Evolutionary conservation across 1,140 invertebrate species (phyloP), one percentile per base, ranked within the genome.

Genomic region (Batillaria attramentaria): DNA sequence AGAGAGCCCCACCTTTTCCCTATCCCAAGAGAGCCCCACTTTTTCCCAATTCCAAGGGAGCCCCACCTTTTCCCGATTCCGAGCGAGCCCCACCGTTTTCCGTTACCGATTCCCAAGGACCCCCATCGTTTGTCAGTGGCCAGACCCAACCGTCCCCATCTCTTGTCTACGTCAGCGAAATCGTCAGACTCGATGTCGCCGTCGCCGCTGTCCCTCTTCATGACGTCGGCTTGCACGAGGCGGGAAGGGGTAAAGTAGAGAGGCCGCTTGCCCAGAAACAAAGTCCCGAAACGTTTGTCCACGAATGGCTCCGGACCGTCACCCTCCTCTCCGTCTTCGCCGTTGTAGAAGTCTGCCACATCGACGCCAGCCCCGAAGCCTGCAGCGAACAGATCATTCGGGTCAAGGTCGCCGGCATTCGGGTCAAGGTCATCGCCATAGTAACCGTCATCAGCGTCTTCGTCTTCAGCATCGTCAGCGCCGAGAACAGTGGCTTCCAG

Each of bases 61-160:
- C 57, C 57, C 57, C 66, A 69, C 20, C 68, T 70, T 20, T 70
- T 70, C 8, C 68, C 68, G 28, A 70, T 70, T n/a, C 68, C 68
- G 24, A 70, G 66, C 6, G 66, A 69, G 16, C 66, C 66, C 66
- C 66, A 68, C 37, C 66, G 39, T 20, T 68, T 68, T 4, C 66
- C 66, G 37, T 41, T 68, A 2, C 66, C 66, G 3, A 41, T 68
- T 41, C 66, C 66, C 35, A 68, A n/a, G 4, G 66, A 68, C 2
- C 66, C 66, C 66, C 66, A 69, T 24, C 66, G 39, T 69, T 69
- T 69, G 6, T 24, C 66, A 37, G 10, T 41, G 3, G 37, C 66
- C 66, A 70, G 41, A 28, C 68, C 42, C 4, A 70, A 42, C 2
- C 41, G 28, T 6, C 68, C 68, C 68, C 68, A 70, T 18, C 68